Percentiles rank a stretch among this genome's conserved stretches.
Evolutionary conservation across 2,797 vertebrate genomes (phyloP).

Genomic region (Bradypodion pumilum): DNA sequence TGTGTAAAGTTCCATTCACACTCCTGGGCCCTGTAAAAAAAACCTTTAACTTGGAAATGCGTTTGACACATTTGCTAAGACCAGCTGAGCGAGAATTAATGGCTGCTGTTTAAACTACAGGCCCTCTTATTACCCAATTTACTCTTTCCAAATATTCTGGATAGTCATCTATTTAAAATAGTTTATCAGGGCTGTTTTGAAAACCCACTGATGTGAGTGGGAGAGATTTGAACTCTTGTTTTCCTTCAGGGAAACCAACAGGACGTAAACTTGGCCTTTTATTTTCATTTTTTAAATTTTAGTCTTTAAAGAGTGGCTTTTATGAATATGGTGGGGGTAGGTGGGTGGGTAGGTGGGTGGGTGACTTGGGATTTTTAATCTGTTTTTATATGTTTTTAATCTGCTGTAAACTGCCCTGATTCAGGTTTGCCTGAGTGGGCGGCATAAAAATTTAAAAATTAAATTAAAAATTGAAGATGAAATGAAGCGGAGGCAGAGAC

Average conservation of each 20-base stretch:
- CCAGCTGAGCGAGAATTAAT: background rate
- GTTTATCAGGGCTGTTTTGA: background rate
- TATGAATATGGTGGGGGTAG: too few relatives aligned
- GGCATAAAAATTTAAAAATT: too few relatives aligned
- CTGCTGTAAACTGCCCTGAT: too few relatives aligned
- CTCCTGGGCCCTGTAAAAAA: background rate
- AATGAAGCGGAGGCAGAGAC: slow-evolving; percentile 53
- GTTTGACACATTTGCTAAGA: background rate
- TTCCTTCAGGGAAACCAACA: background rate
- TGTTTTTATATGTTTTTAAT: too few relatives aligned
- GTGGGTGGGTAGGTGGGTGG: too few relatives aligned
- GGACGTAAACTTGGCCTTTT: too few relatives aligned
- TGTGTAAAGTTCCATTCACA: fast-evolving
- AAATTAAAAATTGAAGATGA: slow-evolving; percentile 53
- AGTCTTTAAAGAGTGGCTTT: too few relatives aligned
- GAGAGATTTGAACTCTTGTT: background rate
- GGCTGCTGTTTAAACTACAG: slow-evolving; percentile 41
- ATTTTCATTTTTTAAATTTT: too few relatives aligned
- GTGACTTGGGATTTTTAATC: too few relatives aligned
- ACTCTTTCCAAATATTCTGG: slow-evolving; percentile 57
- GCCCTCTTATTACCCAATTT: slow-evolving; percentile 55
- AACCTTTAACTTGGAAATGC: background rate
- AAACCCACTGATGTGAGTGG: background rate
- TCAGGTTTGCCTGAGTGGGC: too few relatives aligned
- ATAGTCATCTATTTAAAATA: background rate